These are phyloP conservation scores for Platerodrilus igneus DNA, from an alignment of 2,888 invertebrate genomes.

Conservation along the genomic window DNA sequence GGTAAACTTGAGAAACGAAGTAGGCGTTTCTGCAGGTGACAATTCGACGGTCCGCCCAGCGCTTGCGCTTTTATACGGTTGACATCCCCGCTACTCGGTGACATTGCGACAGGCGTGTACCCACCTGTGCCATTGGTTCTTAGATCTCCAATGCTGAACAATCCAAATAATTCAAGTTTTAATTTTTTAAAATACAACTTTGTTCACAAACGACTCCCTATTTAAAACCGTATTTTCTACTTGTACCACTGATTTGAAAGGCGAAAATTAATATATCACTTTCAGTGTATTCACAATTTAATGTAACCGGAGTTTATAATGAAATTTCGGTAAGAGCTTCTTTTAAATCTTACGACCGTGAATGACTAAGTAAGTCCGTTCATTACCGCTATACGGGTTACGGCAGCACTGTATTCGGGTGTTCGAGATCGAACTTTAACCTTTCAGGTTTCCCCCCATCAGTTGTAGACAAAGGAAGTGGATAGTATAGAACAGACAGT, in stretches of 20 bases:
- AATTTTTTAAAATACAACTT: too few relatives aligned
- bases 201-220: too few relatives aligned
- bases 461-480: constrained; percentile 16
- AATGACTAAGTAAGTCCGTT: constrained; percentile 29
- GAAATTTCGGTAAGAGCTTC: too few relatives aligned
- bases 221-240: too few relatives aligned
- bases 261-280: too few relatives aligned
- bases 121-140: constrained; percentile 47
- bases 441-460: constrained; percentile 27
- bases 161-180: too few relatives aligned
- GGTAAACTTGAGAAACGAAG: constrained; percentile 42
- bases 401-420: constrained; percentile 29
- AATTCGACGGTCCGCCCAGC: constrained; percentile 43
- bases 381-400: constrained; percentile 25
- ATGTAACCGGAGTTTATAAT: too few relatives aligned
- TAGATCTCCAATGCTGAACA: constrained; percentile 45
- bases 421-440: constrained; percentile 32
- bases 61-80: constrained; percentile 40
- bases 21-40: constrained; percentile 47
- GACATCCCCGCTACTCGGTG: constrained; percentile 46
- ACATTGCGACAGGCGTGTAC: constrained; percentile 48
- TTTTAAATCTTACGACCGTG: too few relatives aligned
- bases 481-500: too few relatives aligned
- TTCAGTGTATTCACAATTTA: too few relatives aligned
- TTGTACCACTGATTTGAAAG: too few relatives aligned